Base-by-base conservation (phyloP, 2,797 vertebrate genomes). In the Gymnothorax javanicus region DNA sequence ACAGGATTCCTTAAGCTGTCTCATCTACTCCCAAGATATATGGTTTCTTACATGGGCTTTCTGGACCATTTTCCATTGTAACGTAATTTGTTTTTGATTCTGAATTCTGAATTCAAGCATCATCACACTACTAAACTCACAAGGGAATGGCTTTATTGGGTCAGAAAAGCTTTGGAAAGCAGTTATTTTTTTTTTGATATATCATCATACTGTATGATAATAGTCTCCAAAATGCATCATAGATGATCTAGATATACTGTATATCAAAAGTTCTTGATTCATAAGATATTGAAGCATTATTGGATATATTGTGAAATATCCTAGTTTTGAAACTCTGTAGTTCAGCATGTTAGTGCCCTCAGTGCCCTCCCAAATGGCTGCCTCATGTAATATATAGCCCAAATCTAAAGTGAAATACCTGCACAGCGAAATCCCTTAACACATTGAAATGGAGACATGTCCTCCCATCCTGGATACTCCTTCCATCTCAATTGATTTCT, bases 311-410 rank as follows among this genome's bases (percentile, higher is more conserved):
- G 11, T 43, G 33, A 43, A 43, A 43, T 43, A 15, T 12, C 17
- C 20, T 25, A 25, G 82, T 59, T 60, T 59, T 57, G 23, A 57
- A 59, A 58, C 17, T 59, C 13, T 58, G 82, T n/a, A 83, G 58
- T 59, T 8, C 58, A 83, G 27, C 25, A 57, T 83, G 54, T 57
- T 83, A 33, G 82, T 33, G 59, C 59, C 82, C 58, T 75, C 71
- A n/a, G 52, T n/a, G 50, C 33, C 27, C n/a, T 20, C 75, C 15
- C 75, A 79, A 54, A 54, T 79, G 75, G 50, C 9, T 23, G 8
- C 17, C 75, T 79, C 54, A 79, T 79, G 75, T 17, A 79, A 79
- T 79, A 79, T 50, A 79, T 54, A n/a, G 75, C 50, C n/a, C 75
- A 79, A 8, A 79, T 79, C 50, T 79, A 79, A 79, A 79, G 75